Evolutionary conservation across 1,140 invertebrate genomes (phyloP), one percentile per base, ranked within the genome.

Genomic region (Phymorhynchus buccinoides): DNA sequence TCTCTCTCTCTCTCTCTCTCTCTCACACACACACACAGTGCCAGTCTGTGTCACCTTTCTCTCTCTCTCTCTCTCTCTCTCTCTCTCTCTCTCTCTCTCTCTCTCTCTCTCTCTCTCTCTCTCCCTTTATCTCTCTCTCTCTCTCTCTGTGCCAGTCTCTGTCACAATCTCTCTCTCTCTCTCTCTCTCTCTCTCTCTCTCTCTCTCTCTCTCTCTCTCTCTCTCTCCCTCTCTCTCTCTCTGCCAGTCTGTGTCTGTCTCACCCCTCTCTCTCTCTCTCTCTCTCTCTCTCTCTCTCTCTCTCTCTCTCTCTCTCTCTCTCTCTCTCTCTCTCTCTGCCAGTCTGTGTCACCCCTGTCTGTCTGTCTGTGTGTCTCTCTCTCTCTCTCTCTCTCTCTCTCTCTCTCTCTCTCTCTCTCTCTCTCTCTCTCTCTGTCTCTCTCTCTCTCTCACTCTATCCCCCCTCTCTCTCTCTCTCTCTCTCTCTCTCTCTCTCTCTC

Each of bases 321-420:
- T 22, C 30, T 16, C 35, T 37, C 14, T 3, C 18, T 18, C 42
- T 79, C 16, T 79, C 27, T 48, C 9, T 73, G 12, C n/a, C 9
- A 14, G 12, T 73, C 12, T 73, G 12, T 52, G 48, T 52, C 48
- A 14, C 7, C 18, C 44, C 48, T 52, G 12, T 52, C 48, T 52
- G 12, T 73, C 71, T 73, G 1, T 39, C 37, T 73, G n/a, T 66
- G 16, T 30, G 16, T 66, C 56, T 66, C 30, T 30, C 30, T 66
- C 71, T 73, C 37, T 3, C 37, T 3, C 71, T 3, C 56, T 7
- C 68, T 85, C 32, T 82, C 84, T 41, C 30, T 83, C 80, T 73
- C 37, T 39, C 37, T 73, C 71, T 73, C 37, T 48, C 41, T 79
- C 32, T 79, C 27, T 79, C 42, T 79, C 9, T 39, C n/a, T 48